phyloP scores from a whole-genome alignment of 2,113 vertebrate genomes.

The Ptychochromis oligacanthus region DNA sequence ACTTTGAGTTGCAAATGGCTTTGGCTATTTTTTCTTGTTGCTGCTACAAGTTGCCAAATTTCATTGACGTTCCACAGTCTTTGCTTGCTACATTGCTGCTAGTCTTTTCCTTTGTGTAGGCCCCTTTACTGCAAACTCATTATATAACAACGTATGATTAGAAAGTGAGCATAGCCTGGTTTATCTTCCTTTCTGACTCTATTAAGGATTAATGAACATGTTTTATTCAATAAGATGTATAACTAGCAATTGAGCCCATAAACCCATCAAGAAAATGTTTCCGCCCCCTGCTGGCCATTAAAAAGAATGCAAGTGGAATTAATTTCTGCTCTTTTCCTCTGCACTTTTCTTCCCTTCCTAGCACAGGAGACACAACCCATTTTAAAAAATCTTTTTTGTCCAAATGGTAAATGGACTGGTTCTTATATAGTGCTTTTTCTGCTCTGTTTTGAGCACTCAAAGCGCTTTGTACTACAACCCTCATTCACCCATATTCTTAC shows the following conservation, averaged over 20 bases:
- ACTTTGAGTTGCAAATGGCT: rapidly evolving
- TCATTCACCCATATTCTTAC: too few relatives aligned
- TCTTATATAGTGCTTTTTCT: too few relatives aligned
- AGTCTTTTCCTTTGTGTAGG: neutral
- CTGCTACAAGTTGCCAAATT: neutral
- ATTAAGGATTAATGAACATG: neutral
- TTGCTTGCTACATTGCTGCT: neutral
- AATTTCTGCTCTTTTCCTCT: too few relatives aligned
- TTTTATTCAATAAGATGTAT: rapidly evolving
- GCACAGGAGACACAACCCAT: too few relatives aligned
- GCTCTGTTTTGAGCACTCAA: too few relatives aligned
- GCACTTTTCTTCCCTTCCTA: too few relatives aligned
- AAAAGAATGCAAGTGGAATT: neutral
- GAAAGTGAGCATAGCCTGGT: neutral
- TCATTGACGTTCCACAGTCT: neutral
- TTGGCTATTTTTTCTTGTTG: neutral
- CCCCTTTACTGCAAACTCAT: neutral
- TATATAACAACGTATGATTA: rapidly evolving
- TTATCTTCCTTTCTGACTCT: neutral
- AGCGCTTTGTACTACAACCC: too few relatives aligned
- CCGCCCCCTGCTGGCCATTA: rapidly evolving
- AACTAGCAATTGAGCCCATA: neutral
- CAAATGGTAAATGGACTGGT: too few relatives aligned
- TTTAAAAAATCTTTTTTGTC: too few relatives aligned
- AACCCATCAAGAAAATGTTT: neutral